Conservation (phyloP, 1,140 invertebrate genomes). For the Pissodes strobi region DNA sequence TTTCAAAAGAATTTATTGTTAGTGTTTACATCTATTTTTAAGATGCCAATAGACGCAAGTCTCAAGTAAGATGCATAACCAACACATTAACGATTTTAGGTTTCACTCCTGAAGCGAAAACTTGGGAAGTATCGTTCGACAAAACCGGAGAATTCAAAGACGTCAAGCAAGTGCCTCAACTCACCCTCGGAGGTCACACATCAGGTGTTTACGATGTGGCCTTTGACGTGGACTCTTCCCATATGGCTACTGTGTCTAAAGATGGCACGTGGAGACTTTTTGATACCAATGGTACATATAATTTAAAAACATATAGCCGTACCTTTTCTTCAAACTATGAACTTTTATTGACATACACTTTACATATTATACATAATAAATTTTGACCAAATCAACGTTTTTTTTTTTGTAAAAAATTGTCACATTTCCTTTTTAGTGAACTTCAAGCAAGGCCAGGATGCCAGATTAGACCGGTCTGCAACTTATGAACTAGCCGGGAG, state of each 20-base stretch:
- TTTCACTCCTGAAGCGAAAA: slow-evolving; percentile 84
- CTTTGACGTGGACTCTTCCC: slow-evolving; percentile 79
- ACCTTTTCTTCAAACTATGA: too few relatives aligned
- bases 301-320: too few relatives aligned
- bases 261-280: slow-evolving; percentile 86
- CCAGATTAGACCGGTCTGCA: slow-evolving; percentile 69
- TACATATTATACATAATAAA: too few relatives aligned
- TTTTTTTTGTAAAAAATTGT: too few relatives aligned
- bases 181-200: slow-evolving; percentile 72
- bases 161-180: slow-evolving; percentile 74
- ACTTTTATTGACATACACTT: too few relatives aligned
- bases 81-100: too few relatives aligned
- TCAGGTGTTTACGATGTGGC: slow-evolving; percentile 80
- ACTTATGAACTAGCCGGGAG: slow-evolving; percentile 61
- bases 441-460: slow-evolving; percentile 77
- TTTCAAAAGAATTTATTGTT: too few relatives aligned
- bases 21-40: too few relatives aligned
- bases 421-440: slow-evolving; percentile 72
- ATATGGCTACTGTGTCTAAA: slow-evolving; percentile 84
- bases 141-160: slow-evolving; percentile 78
- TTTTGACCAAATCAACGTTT: too few relatives aligned
- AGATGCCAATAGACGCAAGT: too few relatives aligned
- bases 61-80: too few relatives aligned
- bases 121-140: slow-evolving; percentile 80
- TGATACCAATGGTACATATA: slow-evolving; percentile 83